Percentiles rank a stretch among this genome's conserved stretches.
Conservation (phyloP, 2,888 invertebrate species). For the Flabesymbios commensalis region DNA sequence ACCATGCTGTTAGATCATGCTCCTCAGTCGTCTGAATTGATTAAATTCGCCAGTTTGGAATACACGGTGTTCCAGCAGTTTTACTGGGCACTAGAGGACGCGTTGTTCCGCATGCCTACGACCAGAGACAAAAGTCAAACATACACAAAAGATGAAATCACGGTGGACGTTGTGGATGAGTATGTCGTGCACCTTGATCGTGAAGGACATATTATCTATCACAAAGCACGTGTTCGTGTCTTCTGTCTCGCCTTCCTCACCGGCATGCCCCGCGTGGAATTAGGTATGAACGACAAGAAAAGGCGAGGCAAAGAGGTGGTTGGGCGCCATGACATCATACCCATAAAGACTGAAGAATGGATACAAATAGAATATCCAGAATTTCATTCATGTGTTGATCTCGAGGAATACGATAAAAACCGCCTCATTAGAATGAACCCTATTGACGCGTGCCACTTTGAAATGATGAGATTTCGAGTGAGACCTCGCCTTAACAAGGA, state of each 20-base stretch:
- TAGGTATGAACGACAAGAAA: constrained; percentile 96
- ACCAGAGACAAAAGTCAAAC: constrained; percentile 54
- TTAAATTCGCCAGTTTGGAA: constrained; percentile 89
- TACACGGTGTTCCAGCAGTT: constrained; percentile 91
- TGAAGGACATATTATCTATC: constrained; percentile 62
- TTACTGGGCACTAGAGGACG: constrained; percentile 88
- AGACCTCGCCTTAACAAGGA: constrained; percentile 75
- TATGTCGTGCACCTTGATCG: constrained; percentile 56
- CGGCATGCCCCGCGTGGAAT: constrained; percentile 89
- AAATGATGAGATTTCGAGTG: constrained; percentile 89
- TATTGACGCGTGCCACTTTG: constrained; percentile 96
- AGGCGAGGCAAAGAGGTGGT: constrained; percentile 99
- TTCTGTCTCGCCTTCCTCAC: constrained; percentile 96
- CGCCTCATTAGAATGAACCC: constrained; percentile 69
- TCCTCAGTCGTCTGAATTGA: constrained; percentile 89
- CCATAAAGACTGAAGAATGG: constrained; percentile 93
- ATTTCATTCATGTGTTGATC: constrained; percentile 92
- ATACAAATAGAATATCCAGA: constrained; percentile 92
- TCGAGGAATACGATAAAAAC: constrained; percentile 79
- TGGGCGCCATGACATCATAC: constrained; percentile 97
- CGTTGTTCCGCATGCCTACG: constrained; percentile 66
- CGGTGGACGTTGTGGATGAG: constrained; percentile 60
- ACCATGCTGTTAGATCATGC: constrained; percentile 83
- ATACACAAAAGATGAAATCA: constrained; percentile 61
- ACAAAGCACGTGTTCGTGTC: constrained; percentile 90